A percentile compares a stretch with the other conserved stretches of the same genome.
Conservation (phyloP, 2,113 vertebrate genomes). For the Tautogolabrus adspersus region DNA sequence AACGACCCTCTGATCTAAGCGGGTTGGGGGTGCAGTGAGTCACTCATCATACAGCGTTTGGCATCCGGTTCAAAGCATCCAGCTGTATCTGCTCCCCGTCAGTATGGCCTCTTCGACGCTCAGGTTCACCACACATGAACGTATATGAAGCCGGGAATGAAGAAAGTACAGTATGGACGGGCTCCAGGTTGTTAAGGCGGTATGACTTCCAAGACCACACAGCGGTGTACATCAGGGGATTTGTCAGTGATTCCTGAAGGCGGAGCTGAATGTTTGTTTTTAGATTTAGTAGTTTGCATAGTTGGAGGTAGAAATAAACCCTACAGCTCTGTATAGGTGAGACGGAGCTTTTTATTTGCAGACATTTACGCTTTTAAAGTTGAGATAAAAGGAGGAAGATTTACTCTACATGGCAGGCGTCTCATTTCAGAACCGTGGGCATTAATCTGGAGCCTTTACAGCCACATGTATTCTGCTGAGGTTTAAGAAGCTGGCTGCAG, state of each 20-base stretch:
- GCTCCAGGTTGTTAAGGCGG: conserved; percentile 12
- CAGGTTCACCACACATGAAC: conserved; percentile 10
- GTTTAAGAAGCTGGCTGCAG: neutral
- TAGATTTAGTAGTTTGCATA: conserved; percentile 3
- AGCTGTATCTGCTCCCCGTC: neutral
- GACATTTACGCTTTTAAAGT: neutral
- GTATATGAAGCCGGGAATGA: conserved; percentile 24
- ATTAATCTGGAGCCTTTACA: neutral
- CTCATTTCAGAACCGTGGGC: neutral
- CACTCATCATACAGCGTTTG: conserved; percentile 29
- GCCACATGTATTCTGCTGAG: neutral
- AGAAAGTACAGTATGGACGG: conserved; percentile 32
- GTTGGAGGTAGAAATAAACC: neutral
- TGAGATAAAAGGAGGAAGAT: neutral
- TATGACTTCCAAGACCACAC: neutral
- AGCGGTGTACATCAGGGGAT: neutral
- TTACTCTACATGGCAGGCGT: neutral
- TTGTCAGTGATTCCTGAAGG: conserved; percentile 9
- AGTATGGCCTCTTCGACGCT: neutral
- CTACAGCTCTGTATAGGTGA: neutral
- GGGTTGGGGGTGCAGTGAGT: conserved; percentile 19
- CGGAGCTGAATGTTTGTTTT: neutral
- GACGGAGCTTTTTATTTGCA: neutral
- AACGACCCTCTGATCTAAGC: conserved; percentile 13
- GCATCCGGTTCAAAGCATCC: conserved; percentile 35